Percentiles rank a stretch among this genome's conserved stretches.
phyloP scores from a whole-genome alignment of 2,797 vertebrate genomes.

The Simalia tracyae region DNA sequence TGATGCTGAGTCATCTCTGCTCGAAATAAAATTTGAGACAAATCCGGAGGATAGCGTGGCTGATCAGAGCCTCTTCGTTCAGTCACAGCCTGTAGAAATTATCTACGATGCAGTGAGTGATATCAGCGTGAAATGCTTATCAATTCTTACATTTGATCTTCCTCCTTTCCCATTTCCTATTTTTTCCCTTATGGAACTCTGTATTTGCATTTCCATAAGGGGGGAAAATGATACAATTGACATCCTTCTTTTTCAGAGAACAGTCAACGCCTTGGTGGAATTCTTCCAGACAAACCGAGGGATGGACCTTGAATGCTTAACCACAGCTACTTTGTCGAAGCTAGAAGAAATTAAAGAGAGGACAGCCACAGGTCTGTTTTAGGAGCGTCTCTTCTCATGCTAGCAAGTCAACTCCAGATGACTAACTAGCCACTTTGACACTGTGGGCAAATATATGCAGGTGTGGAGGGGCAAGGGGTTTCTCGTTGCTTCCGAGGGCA shows the following conservation, averaged over 20 bases:
- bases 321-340: conserved; percentile 90
- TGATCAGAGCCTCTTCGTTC: conserved; percentile 85
- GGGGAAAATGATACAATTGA: not conserved
- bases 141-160: no score
- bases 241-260: conserved; percentile 74
- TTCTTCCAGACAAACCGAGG: conserved; percentile 88
- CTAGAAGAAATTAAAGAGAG: conserved; percentile 95
- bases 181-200: not conserved
- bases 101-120: conserved; percentile 90
- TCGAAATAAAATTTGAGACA: conserved; percentile 83
- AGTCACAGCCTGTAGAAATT: conserved; percentile 93
- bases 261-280: conserved; percentile 87
- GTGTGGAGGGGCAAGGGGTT: not conserved
- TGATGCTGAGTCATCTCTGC: conserved; percentile 82
- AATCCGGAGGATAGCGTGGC: conserved; percentile 83
- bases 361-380: conserved; percentile 83
- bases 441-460: not conserved
- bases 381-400: not conserved
- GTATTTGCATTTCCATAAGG: not conserved
- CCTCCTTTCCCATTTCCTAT: not conserved
- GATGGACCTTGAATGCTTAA: conserved; percentile 89
- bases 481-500: not conserved
- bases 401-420: not conserved
- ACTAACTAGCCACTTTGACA: not conserved
- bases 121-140: not conserved